phyloP scores from a whole-genome alignment of 2,888 invertebrate genomes.

The Trypoxylon attenuatum region DNA sequence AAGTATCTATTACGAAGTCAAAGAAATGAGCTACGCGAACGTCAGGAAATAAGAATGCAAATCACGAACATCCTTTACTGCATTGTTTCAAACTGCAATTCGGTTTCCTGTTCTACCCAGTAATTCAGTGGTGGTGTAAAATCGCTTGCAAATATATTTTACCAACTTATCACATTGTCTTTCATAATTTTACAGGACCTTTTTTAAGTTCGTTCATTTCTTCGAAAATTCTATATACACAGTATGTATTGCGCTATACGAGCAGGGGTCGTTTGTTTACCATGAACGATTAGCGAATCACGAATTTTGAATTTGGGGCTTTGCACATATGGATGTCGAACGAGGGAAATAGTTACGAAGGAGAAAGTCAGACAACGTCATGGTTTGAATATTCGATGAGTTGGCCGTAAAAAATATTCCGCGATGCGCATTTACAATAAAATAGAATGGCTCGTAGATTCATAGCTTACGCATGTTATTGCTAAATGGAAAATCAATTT shows the following conservation, averaged over 20 bases:
- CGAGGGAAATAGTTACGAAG: conserved; percentile 35
- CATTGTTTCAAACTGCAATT: conserved; percentile 2
- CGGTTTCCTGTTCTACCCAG: conserved; percentile 10
- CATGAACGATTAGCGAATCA: too few relatives aligned
- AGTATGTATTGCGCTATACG: too few relatives aligned
- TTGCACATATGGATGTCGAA: conserved; percentile 14
- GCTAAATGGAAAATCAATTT: too few relatives aligned
- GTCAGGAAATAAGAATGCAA: conserved; percentile 11
- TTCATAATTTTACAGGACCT: too few relatives aligned
- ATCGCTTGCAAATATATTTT: too few relatives aligned
- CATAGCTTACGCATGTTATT: too few relatives aligned
- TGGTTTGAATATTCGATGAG: conserved; percentile 28
- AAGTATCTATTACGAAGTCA: conserved; percentile 32
- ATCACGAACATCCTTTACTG: conserved; percentile 28
- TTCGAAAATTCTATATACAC: too few relatives aligned
- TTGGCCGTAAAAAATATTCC: conserved; percentile 13
- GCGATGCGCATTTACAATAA: neutral
- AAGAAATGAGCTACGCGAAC: conserved; percentile 27
- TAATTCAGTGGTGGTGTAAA: neutral
- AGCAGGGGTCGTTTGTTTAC: too few relatives aligned
- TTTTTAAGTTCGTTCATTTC: too few relatives aligned
- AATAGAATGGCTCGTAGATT: too few relatives aligned
- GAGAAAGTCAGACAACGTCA: conserved; percentile 42
- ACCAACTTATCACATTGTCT: too few relatives aligned
- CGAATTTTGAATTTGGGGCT: too few relatives aligned